Conservation (phyloP, 2,888 invertebrate species). For the Diarsia rubi region DNA sequence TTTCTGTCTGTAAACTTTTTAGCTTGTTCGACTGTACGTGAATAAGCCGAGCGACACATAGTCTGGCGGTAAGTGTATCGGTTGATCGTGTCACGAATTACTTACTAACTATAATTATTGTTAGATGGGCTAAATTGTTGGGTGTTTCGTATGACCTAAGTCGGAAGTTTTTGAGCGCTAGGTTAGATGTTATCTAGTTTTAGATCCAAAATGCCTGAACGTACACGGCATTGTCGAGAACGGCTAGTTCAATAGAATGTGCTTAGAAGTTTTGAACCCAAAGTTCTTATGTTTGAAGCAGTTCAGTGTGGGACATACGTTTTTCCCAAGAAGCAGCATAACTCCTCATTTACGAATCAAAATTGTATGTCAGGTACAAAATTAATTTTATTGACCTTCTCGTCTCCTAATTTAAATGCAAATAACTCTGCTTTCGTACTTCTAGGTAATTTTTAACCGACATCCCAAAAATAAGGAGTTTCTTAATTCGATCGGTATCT, state of each 20-base stretch:
- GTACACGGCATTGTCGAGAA: background rate
- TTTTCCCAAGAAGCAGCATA: background rate
- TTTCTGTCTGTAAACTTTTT: no score
- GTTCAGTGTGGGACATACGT: background rate
- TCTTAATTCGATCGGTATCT: no score
- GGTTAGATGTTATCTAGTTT: background rate
- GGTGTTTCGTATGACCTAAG: slow-evolving; percentile 1
- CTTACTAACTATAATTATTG: slow-evolving; percentile 38
- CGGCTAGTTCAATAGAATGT: background rate
- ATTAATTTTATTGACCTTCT: background rate
- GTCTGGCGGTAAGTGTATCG: slow-evolving; percentile 35
- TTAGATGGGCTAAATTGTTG: slow-evolving; percentile 25
- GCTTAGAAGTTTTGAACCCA: background rate
- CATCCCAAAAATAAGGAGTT: no score
- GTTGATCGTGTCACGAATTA: slow-evolving; percentile 12
- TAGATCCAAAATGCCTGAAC: background rate
- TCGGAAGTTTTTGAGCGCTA: background rate
- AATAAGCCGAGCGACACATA: slow-evolving; percentile 44
- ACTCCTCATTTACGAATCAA: background rate
- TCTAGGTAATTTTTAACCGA: no score
- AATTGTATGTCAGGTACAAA: background rate
- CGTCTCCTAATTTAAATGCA: background rate
- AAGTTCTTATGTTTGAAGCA: background rate
- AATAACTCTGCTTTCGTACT: background rate
- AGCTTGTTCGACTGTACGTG: background rate